Percentiles rank a stretch among this genome's conserved stretches.
Evolutionary conservation across 2,797 vertebrate genomes (phyloP).

Genomic region (Neosilurus hyrtlii): DNA sequence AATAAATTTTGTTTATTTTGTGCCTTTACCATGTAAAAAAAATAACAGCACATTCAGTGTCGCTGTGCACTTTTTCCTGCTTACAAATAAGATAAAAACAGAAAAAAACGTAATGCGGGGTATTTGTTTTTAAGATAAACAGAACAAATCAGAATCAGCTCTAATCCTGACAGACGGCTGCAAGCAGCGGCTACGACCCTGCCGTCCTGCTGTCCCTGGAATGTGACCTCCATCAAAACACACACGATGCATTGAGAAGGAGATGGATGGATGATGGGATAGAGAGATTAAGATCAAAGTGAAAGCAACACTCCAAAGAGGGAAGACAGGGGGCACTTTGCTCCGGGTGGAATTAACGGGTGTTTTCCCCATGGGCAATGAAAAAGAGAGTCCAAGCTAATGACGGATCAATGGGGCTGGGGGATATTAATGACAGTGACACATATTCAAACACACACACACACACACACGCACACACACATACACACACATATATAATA

Average conservation of each 20-base stretch:
- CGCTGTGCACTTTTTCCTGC: neutral
- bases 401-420: neutral
- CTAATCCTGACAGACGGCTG: constrained; percentile 8
- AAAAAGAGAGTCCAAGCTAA: neutral
- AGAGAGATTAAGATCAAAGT: constrained; percentile 30
- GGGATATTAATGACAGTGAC: neutral
- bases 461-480: neutral
- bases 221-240: constrained; percentile 40
- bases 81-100: neutral
- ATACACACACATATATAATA: constrained; percentile 15
- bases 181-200: neutral
- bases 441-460: neutral
- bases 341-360: neutral
- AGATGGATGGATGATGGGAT: constrained; percentile 18
- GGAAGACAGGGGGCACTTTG: neutral
- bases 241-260: constrained; percentile 12
- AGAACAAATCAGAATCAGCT: constrained; percentile 13
- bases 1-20: neutral
- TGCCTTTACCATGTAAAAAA: neutral
- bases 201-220: constrained; percentile 23
- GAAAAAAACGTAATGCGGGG: neutral
- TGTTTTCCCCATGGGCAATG: constrained; percentile 5
- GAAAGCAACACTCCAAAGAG: constrained; percentile 1
- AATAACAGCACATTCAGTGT: neutral
- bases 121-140: neutral